These are phyloP conservation scores for Epinephelus fuscoguttatus DNA, from an alignment of 2,113 vertebrate species.

Conservation along the genomic window DNA sequence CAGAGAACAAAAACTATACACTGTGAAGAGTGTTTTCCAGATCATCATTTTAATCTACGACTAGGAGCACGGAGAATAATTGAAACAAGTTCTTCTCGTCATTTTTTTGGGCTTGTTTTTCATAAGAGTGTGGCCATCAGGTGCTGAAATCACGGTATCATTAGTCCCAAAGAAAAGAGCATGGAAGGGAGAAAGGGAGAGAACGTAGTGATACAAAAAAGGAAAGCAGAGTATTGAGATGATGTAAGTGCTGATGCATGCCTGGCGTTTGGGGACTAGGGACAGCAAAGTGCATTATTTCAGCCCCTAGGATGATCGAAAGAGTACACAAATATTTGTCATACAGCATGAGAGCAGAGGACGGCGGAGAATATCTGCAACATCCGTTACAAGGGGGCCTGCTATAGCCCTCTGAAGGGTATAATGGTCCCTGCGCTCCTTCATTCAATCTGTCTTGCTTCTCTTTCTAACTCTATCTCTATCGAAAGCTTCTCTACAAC, in stretches of 20 bases:
- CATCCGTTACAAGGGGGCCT: constrained; percentile 61
- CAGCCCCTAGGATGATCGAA: constrained; percentile 62
- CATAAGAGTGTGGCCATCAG: constrained; percentile 37
- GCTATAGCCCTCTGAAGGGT: constrained; percentile 51
- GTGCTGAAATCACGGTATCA: constrained; percentile 37
- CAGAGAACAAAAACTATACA: constrained; percentile 49
- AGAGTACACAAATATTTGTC: constrained; percentile 74
- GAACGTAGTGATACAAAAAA: constrained; percentile 1
- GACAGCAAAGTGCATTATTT: constrained; percentile 68
- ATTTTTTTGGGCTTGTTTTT: constrained; percentile 39
- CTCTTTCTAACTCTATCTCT: constrained; percentile 18
- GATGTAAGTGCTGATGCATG: constrained; percentile 70
- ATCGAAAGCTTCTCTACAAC: constrained; percentile 5
- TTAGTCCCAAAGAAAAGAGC: constrained; percentile 62
- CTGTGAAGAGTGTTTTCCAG: constrained; percentile 50
- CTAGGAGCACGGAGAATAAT: constrained; percentile 51
- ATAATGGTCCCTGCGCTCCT: constrained; percentile 60
- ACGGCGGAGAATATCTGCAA: constrained; percentile 46
- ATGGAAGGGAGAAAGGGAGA: constrained; percentile 8
- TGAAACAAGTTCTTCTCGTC: constrained; percentile 44
- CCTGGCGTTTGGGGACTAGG: constrained; percentile 54
- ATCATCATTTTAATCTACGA: constrained; percentile 63
- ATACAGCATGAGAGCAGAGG: constrained; percentile 57
- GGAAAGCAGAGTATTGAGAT: constrained; percentile 26
- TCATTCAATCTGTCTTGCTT: constrained; percentile 52